Percentiles rank a stretch among this genome's conserved stretches.
Conservation (phyloP, 2,113 vertebrate species). For the Struthio camelus region DNA sequence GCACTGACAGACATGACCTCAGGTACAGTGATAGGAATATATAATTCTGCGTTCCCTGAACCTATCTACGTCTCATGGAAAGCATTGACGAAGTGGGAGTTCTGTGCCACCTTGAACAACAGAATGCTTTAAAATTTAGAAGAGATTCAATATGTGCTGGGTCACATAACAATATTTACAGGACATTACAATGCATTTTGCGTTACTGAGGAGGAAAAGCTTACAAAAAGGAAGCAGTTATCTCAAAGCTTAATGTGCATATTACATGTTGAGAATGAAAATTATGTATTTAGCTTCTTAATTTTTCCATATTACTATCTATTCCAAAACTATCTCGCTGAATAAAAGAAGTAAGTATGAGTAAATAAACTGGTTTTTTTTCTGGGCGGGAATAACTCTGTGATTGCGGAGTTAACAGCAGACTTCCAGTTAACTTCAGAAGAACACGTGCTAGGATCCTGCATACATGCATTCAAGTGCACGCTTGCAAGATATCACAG, state of each 20-base stretch:
- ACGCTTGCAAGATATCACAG: neutral
- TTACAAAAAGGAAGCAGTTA: neutral
- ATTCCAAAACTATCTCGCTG: neutral
- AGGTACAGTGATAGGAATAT: constrained; percentile 49
- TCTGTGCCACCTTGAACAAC: neutral
- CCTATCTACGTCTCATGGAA: neutral
- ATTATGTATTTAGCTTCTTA: neutral
- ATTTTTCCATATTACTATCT: neutral
- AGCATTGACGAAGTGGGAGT: neutral
- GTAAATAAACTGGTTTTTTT: neutral
- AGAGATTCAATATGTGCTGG: neutral
- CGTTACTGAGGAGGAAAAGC: neutral
- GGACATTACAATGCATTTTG: neutral
- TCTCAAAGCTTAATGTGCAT: neutral
- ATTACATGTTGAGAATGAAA: neutral
- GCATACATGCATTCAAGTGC: neutral
- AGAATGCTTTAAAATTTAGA: neutral
- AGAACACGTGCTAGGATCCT: neutral
- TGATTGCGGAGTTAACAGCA: neutral
- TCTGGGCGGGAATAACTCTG: neutral
- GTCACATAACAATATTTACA: neutral
- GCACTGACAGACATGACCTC: constrained; percentile 54
- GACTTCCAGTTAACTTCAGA: neutral
- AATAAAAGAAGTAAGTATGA: neutral
- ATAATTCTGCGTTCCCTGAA: constrained; percentile 19